Evolutionary conservation across 2,888 invertebrate genomes (phyloP).

Genomic region (Dendrolimus pini): DNA sequence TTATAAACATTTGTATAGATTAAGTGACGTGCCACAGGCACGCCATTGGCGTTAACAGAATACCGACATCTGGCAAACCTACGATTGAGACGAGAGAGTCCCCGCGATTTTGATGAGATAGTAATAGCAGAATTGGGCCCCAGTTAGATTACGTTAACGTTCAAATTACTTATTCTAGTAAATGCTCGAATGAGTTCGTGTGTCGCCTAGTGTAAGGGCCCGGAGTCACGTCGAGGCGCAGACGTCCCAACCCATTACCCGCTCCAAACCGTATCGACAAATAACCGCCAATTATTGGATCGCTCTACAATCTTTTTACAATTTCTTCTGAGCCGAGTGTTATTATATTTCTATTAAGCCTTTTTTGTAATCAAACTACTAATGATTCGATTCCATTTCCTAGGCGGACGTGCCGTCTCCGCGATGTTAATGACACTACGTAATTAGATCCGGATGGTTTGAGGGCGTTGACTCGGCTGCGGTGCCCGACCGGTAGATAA

Average conservation of each 20-base stretch:
- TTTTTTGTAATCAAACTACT: conserved; percentile 77
- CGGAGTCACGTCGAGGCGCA: conserved; percentile 61
- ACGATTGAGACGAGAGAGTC: too few species aligned
- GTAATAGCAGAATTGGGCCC: too few species aligned
- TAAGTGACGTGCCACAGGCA: too few species aligned
- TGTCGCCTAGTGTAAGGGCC: conserved; percentile 14
- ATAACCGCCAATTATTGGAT: conserved; percentile 76
- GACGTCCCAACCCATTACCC: conserved; percentile 65
- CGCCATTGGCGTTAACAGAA: too few species aligned
- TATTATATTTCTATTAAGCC: conserved; percentile 78
- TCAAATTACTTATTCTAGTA: neutral
- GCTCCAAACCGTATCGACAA: conserved; percentile 76
- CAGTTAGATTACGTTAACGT: too few species aligned
- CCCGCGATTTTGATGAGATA: too few species aligned
- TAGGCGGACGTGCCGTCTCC: conserved; percentile 74
- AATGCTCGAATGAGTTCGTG: neutral
- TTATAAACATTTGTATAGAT: too few species aligned
- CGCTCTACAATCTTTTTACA: conserved; percentile 77
- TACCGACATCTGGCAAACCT: too few species aligned
- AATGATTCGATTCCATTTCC: conserved; percentile 78
- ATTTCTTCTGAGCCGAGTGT: conserved; percentile 71
- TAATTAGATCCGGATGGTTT: conserved; percentile 77
- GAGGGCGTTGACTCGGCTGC: conserved; percentile 62
- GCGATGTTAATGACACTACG: conserved; percentile 71
- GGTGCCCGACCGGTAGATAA: conserved; percentile 62